Evolutionary conservation across 2,888 invertebrate genomes (phyloP).

Genomic region (Agrochola circellaris): DNA sequence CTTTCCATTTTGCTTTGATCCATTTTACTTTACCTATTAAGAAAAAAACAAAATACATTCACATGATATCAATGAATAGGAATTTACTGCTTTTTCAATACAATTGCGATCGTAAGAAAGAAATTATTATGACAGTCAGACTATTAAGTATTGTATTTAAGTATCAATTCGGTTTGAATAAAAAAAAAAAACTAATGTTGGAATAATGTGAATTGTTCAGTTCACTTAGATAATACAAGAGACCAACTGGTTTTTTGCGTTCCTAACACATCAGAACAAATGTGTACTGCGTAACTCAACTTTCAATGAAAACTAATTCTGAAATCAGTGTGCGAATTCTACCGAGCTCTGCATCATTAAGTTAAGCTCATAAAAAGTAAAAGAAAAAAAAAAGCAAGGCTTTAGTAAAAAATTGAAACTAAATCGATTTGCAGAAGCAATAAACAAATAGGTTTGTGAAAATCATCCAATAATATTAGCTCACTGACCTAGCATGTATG

Average conservation of each 20-base stretch:
- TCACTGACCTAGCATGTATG: conserved; percentile 35
- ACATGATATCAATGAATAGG: conserved; percentile 17
- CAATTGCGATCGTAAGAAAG: conserved; percentile 15
- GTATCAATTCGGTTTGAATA: conserved; percentile 20
- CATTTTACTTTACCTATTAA: background rate
- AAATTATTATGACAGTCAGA: conserved; percentile 42
- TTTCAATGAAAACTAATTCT: background rate
- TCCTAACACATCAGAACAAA: background rate
- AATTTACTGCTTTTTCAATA: conserved; percentile 5
- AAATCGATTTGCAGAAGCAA: conserved; percentile 15
- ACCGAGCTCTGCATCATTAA: too few relatives aligned
- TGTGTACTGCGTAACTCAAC: background rate
- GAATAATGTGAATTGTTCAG: conserved; percentile 25
- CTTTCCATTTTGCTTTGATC: background rate
- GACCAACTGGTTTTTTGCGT: conserved; percentile 8
- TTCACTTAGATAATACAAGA: conserved; percentile 21
- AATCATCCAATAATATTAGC: conserved; percentile 15
- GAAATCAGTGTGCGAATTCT: background rate
- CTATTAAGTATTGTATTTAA: conserved; percentile 40
- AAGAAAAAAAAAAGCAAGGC: too few relatives aligned
- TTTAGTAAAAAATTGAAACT: too few relatives aligned
- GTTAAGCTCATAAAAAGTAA: background rate
- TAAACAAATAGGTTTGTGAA: conserved; percentile 10
- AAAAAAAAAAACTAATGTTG: conserved; percentile 10
- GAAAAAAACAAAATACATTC: background rate